Conservation (phyloP, 2,113 vertebrate species). For the Oostethus manadensis region DNA sequence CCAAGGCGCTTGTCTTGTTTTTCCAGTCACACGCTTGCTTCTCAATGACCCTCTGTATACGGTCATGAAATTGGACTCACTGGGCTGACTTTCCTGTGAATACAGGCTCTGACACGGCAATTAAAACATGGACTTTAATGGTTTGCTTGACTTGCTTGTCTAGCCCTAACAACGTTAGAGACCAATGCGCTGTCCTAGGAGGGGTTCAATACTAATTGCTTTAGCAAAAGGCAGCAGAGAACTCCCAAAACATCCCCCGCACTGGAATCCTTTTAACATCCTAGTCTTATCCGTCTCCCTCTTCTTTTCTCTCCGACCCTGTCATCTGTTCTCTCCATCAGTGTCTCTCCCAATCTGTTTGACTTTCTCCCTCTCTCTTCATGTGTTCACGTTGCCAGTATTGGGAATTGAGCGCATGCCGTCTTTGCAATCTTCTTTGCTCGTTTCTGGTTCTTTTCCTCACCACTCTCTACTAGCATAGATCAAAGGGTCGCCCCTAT, state of each 20-base stretch:
- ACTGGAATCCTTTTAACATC: constrained; percentile 66
- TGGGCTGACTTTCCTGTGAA: constrained; percentile 16
- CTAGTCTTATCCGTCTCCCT: constrained; percentile 59
- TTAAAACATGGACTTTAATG: constrained; percentile 65
- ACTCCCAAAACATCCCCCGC: constrained; percentile 60
- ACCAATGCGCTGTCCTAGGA: constrained; percentile 59
- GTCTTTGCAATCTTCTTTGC: constrained; percentile 66
- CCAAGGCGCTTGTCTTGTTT: too few relatives aligned
- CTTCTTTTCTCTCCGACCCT: constrained; percentile 20
- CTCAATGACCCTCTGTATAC: background rate
- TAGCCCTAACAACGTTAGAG: constrained; percentile 60
- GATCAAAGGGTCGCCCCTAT: constrained; percentile 74
- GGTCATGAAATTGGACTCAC: constrained; percentile 1
- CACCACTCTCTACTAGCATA: constrained; percentile 55
- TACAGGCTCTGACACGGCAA: constrained; percentile 50
- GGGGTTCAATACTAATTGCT: constrained; percentile 74
- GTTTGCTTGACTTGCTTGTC: constrained; percentile 54
- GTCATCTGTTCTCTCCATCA: constrained; percentile 13
- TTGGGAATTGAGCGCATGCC: constrained; percentile 61
- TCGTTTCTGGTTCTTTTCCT: constrained; percentile 52
- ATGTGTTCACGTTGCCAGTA: constrained; percentile 27
- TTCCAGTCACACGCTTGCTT: too few relatives aligned
- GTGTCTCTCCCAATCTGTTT: constrained; percentile 20
- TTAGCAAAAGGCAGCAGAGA: constrained; percentile 63
- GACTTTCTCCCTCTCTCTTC: constrained; percentile 26